Evolutionary conservation across 1,140 invertebrate species (phyloP).

Genomic region (Rhopalosiphum maidis): DNA sequence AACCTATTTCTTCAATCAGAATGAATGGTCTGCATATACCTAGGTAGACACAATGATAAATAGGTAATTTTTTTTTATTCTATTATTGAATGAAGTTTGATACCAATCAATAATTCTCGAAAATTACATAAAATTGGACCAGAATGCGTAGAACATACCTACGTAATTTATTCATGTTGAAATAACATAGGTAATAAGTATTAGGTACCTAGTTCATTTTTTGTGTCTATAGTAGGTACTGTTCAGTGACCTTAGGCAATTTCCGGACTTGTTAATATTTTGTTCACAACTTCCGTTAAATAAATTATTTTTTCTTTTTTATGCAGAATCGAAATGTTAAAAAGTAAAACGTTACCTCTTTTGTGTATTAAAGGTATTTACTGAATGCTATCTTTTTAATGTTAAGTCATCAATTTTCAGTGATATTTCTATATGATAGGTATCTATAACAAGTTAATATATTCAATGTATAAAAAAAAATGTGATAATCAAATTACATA

Average conservation of each 20-base stretch:
- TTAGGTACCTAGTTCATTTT: not conserved
- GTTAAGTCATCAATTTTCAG: not conserved
- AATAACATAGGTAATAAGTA: too few relatives aligned
- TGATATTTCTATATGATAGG: not conserved
- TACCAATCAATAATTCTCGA: not conserved
- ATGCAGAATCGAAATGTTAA: not conserved
- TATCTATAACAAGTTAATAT: not conserved
- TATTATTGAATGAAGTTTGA: not conserved
- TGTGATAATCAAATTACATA: constrained; percentile 15
- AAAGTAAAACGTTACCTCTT: not conserved
- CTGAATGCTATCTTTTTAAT: not conserved
- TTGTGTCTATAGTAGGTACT: not conserved
- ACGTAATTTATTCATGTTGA: not conserved
- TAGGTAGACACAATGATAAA: not conserved
- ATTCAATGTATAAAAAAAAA: not conserved
- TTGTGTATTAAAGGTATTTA: not conserved
- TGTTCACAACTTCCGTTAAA: not conserved
- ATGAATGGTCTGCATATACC: not conserved
- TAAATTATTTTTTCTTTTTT: constrained; percentile 14
- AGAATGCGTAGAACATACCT: not conserved
- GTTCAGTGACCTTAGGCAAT: not conserved
- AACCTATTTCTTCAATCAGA: not conserved
- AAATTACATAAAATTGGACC: not conserved
- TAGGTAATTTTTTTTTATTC: not conserved
- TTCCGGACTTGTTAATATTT: constrained; percentile 41